phyloP scores from a whole-genome alignment of 2,113 vertebrate genomes.

The Zosterops borbonicus region DNA sequence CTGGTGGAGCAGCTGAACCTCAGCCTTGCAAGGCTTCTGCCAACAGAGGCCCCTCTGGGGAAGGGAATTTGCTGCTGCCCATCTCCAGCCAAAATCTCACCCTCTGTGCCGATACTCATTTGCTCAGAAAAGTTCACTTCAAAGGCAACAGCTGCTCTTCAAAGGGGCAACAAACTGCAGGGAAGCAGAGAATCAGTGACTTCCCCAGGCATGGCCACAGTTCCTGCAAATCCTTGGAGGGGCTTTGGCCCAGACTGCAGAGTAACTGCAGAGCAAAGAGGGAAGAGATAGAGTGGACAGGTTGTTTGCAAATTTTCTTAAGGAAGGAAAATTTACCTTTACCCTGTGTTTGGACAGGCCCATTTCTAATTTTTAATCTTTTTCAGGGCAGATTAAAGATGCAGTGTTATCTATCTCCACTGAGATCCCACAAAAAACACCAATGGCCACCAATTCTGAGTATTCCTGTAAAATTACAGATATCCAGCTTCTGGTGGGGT shows the following conservation, averaged over 20 bases:
- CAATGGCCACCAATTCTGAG: neutral
- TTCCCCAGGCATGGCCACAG: neutral
- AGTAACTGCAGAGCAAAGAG: neutral
- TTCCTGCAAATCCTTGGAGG: neutral
- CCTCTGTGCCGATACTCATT: neutral
- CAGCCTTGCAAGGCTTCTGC: neutral
- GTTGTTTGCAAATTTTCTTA: neutral
- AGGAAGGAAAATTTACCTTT: neutral
- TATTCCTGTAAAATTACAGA: neutral
- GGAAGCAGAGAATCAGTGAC: neutral
- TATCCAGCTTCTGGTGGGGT: neutral
- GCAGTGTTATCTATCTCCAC: neutral
- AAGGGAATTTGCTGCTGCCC: neutral
- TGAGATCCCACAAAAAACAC: neutral
- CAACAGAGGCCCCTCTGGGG: neutral
- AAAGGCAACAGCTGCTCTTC: constrained; percentile 40
- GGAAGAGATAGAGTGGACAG: accelerated
- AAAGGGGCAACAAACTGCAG: constrained; percentile 29
- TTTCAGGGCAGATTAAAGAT: neutral
- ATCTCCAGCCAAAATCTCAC: constrained; percentile 9
- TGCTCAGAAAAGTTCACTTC: neutral
- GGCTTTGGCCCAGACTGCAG: neutral
- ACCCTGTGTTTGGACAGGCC: neutral
- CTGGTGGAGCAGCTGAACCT: constrained; percentile 18
- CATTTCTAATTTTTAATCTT: neutral